These are phyloP conservation scores for Eonycteris spelaea DNA, from an alignment of 2,113 vertebrate genomes.

Conservation along the genomic window DNA sequence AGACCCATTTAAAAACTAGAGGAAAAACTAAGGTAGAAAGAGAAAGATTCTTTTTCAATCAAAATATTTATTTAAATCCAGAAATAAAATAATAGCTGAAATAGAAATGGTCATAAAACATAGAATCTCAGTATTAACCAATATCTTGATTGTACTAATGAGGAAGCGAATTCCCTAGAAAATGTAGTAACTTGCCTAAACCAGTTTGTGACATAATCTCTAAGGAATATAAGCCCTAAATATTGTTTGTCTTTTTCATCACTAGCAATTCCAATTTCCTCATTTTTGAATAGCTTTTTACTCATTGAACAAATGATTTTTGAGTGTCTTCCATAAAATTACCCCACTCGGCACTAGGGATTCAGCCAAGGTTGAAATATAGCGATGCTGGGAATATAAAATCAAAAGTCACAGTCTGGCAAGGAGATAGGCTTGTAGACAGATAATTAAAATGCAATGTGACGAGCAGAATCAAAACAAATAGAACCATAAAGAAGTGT, in stretches of 20 bases:
- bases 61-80: conserved; percentile 20
- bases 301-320: conserved; percentile 38
- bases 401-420: not conserved
- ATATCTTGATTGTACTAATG: not conserved
- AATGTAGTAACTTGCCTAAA: not conserved
- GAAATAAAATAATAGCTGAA: conserved; percentile 1
- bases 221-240: not conserved
- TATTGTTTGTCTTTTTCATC: not conserved
- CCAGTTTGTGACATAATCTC: not conserved
- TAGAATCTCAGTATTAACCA: not conserved
- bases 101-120: not conserved
- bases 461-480: not conserved
- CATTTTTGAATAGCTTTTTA: not conserved
- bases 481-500: not conserved
- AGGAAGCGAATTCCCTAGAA: not conserved
- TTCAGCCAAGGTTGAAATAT: conserved; percentile 3
- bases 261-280: conserved; percentile 37
- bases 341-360: not conserved
- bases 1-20: not conserved
- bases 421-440: not conserved
- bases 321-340: conserved; percentile 14
- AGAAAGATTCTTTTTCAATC: not conserved
- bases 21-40: not conserved
- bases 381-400: not conserved
- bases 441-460: not conserved